phyloP scores from a whole-genome alignment of 2,888 invertebrate species.

The Cephus pulcher region DNA sequence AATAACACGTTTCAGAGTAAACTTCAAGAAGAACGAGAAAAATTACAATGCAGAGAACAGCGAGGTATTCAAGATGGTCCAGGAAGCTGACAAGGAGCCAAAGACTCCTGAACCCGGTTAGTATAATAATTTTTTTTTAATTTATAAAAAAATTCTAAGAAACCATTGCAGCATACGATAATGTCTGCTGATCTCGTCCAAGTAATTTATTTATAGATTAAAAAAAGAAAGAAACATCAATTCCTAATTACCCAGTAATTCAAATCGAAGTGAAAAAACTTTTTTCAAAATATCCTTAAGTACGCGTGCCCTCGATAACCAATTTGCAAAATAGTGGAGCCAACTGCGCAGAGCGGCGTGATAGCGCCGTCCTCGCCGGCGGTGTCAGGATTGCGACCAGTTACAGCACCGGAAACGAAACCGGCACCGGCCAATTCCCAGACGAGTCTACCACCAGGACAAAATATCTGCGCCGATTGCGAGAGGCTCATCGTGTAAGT shows the following conservation, averaged over 20 bases:
- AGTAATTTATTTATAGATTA: not conserved
- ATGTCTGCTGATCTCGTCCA: not conserved
- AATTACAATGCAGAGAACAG: constrained; percentile 88
- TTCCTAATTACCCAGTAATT: not conserved
- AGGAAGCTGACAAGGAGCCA: constrained; percentile 87
- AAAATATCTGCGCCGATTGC: constrained; percentile 97
- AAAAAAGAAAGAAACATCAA: not conserved
- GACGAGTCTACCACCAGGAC: constrained; percentile 81
- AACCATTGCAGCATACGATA: not conserved
- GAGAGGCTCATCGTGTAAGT: constrained; percentile 98
- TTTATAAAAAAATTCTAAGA: not conserved
- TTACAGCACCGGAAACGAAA: constrained; percentile 77
- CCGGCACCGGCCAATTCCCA: constrained; percentile 70
- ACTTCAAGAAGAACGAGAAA: constrained; percentile 96
- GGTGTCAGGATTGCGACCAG: constrained; percentile 74
- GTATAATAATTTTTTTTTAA: constrained; percentile 30
- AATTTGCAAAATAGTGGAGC: constrained; percentile 61
- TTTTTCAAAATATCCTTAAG: not conserved
- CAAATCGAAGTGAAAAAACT: not conserved
- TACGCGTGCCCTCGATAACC: constrained; percentile 34
- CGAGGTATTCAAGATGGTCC: constrained; percentile 90
- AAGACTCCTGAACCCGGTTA: constrained; percentile 78
- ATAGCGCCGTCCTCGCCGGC: constrained; percentile 66
- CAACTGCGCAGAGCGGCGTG: constrained; percentile 64
- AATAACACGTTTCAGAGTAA: constrained; percentile 75